Percentiles rank a stretch among this genome's conserved stretches.
These are phyloP conservation scores for Heterochromis multidens DNA, from an alignment of 2,113 vertebrate species.

Conservation along the genomic window DNA sequence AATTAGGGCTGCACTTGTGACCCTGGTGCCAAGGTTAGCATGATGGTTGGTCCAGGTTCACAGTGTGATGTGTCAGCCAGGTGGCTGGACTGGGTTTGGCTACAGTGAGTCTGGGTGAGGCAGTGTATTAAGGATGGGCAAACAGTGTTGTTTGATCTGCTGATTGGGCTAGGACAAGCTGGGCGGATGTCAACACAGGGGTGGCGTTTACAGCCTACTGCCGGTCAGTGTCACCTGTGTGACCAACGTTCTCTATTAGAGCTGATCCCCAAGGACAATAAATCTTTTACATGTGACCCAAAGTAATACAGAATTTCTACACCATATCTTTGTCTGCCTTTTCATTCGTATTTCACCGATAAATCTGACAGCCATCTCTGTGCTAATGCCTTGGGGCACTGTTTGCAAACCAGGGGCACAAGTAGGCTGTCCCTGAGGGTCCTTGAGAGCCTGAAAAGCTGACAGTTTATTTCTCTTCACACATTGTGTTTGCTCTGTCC, in stretches of 20 bases:
- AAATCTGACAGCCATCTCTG: neutral
- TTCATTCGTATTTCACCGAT: neutral
- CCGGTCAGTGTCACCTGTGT: conserved; percentile 59
- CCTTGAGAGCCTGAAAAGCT: neutral
- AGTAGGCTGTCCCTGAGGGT: neutral
- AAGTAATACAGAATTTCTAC: neutral
- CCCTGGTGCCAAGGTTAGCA: conserved; percentile 73
- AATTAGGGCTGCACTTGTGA: conserved; percentile 76
- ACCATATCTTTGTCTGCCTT: neutral
- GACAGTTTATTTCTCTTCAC: conserved; percentile 33
- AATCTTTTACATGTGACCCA: neutral
- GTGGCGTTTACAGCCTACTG: conserved; percentile 71
- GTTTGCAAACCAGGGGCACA: too few species aligned
- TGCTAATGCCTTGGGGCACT: neutral
- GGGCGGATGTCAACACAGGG: conserved; percentile 63
- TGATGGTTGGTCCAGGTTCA: conserved; percentile 39
- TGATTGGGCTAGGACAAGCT: conserved; percentile 61
- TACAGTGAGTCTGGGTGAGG: neutral
- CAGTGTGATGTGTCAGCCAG: conserved; percentile 54
- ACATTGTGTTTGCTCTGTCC: conserved; percentile 16
- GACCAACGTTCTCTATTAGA: conserved; percentile 19
- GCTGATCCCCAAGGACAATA: neutral
- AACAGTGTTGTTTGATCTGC: conserved; percentile 75
- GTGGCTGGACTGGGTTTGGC: conserved; percentile 47
- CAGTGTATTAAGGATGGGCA: conserved; percentile 35